These are phyloP conservation scores for Forbesichthys papilliferus DNA, from an alignment of 2,113 vertebrate species.

Conservation along the genomic window DNA sequence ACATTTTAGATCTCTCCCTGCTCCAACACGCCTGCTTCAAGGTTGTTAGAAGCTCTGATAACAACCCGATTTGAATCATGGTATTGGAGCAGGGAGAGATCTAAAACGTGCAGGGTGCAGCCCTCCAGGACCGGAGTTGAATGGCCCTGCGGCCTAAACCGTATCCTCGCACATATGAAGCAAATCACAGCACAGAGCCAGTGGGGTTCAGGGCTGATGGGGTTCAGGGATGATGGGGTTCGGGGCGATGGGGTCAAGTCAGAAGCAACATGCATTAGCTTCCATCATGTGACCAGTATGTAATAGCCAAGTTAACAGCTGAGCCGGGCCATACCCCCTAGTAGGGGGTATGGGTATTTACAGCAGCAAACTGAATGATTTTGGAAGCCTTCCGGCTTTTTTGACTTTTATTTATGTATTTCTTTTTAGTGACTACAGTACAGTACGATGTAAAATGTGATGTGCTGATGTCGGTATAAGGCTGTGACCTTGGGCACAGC, in stretches of 20 bases:
- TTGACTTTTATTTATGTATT: not conserved
- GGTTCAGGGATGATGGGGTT: not conserved
- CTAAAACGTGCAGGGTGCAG: too few relatives aligned
- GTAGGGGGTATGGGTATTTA: not conserved
- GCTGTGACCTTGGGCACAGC: conserved; percentile 17
- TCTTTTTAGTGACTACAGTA: not conserved
- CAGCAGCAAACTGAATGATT: not conserved
- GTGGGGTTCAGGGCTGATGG: not conserved
- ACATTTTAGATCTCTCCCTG: too few relatives aligned
- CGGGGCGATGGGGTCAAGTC: conserved; percentile 25
- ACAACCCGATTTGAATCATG: too few relatives aligned
- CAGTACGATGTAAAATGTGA: not conserved
- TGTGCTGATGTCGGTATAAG: conserved; percentile 7
- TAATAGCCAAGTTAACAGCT: conserved; percentile 27
- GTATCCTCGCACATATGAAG: too few relatives aligned
- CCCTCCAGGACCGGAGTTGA: too few relatives aligned
- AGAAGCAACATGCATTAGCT: conserved; percentile 48
- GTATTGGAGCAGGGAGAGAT: too few relatives aligned
- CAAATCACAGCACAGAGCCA: not conserved
- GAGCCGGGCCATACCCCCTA: not conserved
- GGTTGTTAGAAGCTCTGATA: too few relatives aligned
- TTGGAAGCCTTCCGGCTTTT: not conserved
- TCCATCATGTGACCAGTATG: conserved; percentile 43
- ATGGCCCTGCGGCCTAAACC: too few relatives aligned
- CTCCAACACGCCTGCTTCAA: too few relatives aligned